Base-by-base conservation (phyloP, 2,888 invertebrate genomes). In the Macropis europaea region DNA sequence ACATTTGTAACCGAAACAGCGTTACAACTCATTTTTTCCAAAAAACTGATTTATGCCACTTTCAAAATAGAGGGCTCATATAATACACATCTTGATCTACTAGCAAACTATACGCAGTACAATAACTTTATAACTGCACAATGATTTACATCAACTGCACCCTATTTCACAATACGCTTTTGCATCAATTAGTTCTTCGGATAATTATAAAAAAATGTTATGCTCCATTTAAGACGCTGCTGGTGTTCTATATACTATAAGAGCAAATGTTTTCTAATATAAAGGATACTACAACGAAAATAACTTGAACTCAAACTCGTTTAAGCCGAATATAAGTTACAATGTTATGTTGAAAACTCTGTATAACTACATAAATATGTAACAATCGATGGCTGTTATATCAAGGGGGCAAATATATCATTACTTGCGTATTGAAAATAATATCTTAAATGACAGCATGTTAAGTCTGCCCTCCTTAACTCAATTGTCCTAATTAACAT, bases 131-230 rank as follows among this genome's bases (percentile, higher is more conserved):
- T 26, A 32, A 34, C n/a, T n/a, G n/a, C n/a, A n/a, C 50, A 54
- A 38, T 61, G 36, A 59, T 36, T 62, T 68, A 47, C 64, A 61
- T 30, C 54, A 59, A 67, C 63, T 53, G 60, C 48, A 26, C 26
- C 19, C 22, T 4, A 6, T 60, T 63, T 57, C 34, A 17, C 56
- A 57, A 60, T 11, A 11, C 6, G 11, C 9, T 50, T 62, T 17
- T 1, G 5, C 26, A 26, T 34, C 38, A 11, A 9, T n/a, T 30
- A 40, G 19, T 48, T 30, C 36, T 28, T 36, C 2, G 17, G 13
- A 28, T 62, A 54, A 64, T 64, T 56, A 36, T 45, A 61, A 63
- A 57, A 24, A 50, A 64, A 60, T 36, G 47, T 61, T 28, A 53
- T 30, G 66, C 30, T 40, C 34, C 40, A 36, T 68, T 72, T 63